A percentile compares a stretch with the other conserved stretches of the same genome.
Evolutionary conservation across 2,797 vertebrate genomes (phyloP).

Genomic region (Heterohyrax brucei): DNA sequence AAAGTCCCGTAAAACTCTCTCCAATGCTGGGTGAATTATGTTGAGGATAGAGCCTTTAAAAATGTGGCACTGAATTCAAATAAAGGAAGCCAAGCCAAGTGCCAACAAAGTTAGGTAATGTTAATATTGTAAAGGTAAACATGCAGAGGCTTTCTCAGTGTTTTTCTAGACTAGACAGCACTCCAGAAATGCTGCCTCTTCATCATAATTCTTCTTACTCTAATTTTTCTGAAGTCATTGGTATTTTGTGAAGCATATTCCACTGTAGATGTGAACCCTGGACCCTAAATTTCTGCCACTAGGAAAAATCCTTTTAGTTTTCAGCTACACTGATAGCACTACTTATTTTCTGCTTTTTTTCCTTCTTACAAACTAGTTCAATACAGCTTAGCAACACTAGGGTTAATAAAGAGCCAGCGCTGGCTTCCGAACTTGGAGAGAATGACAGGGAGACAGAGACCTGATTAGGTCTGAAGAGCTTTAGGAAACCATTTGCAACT

Average conservation of each 20-base stretch:
- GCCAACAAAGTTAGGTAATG: neutral
- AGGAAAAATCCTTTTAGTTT: slow-evolving; percentile 28
- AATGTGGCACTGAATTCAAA: slow-evolving; percentile 6
- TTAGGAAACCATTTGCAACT: too few species aligned
- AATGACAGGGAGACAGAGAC: slow-evolving; percentile 67
- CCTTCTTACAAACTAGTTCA: slow-evolving; percentile 3
- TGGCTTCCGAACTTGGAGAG: slow-evolving; percentile 45
- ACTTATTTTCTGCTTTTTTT: slow-evolving; percentile 43
- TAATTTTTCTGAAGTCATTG: slow-evolving; percentile 17
- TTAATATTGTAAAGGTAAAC: neutral
- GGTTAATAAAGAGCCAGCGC: slow-evolving; percentile 57
- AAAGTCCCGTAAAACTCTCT: neutral
- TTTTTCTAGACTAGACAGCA: neutral
- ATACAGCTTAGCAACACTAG: slow-evolving; percentile 43
- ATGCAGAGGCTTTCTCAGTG: neutral
- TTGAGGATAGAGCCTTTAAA: neutral
- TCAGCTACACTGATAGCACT: neutral
- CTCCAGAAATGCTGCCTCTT: neutral
- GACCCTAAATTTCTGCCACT: neutral
- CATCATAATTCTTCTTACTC: neutral
- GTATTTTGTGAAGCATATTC: slow-evolving; percentile 12
- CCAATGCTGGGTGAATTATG: neutral
- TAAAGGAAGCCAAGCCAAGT: neutral
- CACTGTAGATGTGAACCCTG: neutral
- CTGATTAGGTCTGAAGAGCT: slow-evolving; percentile 43